Evolutionary conservation across 2,797 vertebrate species (phyloP).

Genomic region (Microctenopoma lineatum): DNA sequence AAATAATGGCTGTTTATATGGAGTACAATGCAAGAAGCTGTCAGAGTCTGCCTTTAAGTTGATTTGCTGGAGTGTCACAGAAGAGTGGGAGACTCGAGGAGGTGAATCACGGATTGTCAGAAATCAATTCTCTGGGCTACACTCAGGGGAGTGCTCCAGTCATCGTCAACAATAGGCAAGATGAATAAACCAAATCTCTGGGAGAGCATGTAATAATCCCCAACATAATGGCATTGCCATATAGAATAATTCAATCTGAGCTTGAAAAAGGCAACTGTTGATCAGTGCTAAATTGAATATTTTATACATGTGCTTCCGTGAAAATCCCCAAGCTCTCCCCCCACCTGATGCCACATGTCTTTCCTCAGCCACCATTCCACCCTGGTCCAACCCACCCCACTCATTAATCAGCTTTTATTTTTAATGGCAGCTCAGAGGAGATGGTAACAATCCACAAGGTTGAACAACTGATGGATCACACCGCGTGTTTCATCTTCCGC

Average conservation of each 20-base stretch:
- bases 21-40: slow-evolving; percentile 77
- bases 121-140: slow-evolving; percentile 82
- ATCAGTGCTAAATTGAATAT: slow-evolving; percentile 79
- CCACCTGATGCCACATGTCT: slow-evolving; percentile 57
- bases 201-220: slow-evolving; percentile 79
- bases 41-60: slow-evolving; percentile 82
- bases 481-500: slow-evolving; percentile 77
- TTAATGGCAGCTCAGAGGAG: slow-evolving; percentile 55
- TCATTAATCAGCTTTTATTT: slow-evolving; percentile 58
- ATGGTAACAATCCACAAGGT: slow-evolving; percentile 68
- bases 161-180: slow-evolving; percentile 75
- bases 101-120: slow-evolving; percentile 83
- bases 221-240: slow-evolving; percentile 70
- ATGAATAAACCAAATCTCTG: slow-evolving; percentile 83
- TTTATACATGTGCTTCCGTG: slow-evolving; percentile 58
- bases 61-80: slow-evolving; percentile 82
- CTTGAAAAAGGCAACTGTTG: slow-evolving; percentile 71
- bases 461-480: slow-evolving; percentile 78
- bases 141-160: slow-evolving; percentile 77
- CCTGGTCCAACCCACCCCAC: slow-evolving; percentile 27
- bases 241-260: slow-evolving; percentile 78
- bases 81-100: slow-evolving; percentile 71
- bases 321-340: slow-evolving; percentile 45
- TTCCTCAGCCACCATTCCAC: slow-evolving; percentile 17
- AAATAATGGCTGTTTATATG: slow-evolving; percentile 84